phyloP scores from a whole-genome alignment of 2,888 invertebrate genomes.

The Limenitis camilla region DNA sequence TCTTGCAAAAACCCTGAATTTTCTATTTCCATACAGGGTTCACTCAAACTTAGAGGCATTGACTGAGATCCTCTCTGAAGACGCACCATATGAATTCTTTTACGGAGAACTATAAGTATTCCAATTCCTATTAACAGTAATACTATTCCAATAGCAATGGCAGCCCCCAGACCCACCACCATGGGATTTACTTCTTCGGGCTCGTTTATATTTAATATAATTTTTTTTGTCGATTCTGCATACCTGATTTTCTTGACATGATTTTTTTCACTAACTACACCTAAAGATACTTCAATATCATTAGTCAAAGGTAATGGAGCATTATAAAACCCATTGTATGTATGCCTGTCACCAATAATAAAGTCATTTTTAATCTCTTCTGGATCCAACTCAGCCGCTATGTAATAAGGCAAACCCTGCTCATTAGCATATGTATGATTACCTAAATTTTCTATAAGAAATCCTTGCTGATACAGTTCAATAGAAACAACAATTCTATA shows the following conservation, averaged over 20 bases:
- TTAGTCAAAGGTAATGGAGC: conserved; percentile 78
- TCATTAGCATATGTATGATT: conserved; percentile 79
- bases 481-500: conserved; percentile 85
- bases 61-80: conserved; percentile 66
- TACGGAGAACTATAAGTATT: conserved; percentile 76
- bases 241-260: conserved; percentile 79
- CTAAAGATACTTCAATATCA: conserved; percentile 80
- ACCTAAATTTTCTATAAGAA: conserved; percentile 75
- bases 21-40: conserved; percentile 86
- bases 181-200: conserved; percentile 63
- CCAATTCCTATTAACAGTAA: conserved; percentile 78
- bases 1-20: conserved; percentile 86
- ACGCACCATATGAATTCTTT: conserved; percentile 58
- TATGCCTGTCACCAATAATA: conserved; percentile 82
- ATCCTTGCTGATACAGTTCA: conserved; percentile 77
- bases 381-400: conserved; percentile 85
- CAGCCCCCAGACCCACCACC: conserved; percentile 71
- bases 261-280: conserved; percentile 80
- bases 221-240: conserved; percentile 72
- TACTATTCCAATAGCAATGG: conserved; percentile 82
- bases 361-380: conserved; percentile 79
- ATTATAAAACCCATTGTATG: conserved; percentile 85
- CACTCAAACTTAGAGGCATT: conserved; percentile 82
- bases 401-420: conserved; percentile 84
- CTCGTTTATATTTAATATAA: conserved; percentile 69